Evolutionary conservation across 1,140 invertebrate genomes (phyloP).

Genomic region (Calycopis cecrops): DNA sequence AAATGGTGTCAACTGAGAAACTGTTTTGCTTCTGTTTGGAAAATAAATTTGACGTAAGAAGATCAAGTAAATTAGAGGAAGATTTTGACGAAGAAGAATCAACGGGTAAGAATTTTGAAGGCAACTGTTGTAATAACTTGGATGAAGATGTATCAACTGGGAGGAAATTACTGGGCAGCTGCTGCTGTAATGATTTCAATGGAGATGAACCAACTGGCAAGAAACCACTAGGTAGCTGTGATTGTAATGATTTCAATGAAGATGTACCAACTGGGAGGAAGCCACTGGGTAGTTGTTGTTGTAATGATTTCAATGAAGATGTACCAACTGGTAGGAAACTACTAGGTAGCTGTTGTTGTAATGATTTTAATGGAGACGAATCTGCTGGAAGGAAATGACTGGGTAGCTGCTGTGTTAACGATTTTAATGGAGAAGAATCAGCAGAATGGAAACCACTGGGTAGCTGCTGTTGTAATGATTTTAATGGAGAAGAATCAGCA

Average conservation of each 20-base stretch:
- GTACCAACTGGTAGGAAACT: not conserved
- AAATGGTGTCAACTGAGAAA: slow-evolving; percentile 54
- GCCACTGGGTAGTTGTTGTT: not conserved
- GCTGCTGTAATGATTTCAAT: not conserved
- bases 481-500: not conserved
- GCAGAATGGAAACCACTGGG: not conserved
- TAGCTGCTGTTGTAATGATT: not conserved
- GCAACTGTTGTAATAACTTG: not conserved
- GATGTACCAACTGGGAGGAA: not conserved
- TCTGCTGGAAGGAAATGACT: slow-evolving; percentile 41
- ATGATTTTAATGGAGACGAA: slow-evolving; percentile 52
- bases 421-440: not conserved
- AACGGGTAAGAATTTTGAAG: not conserved
- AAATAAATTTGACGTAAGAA: slow-evolving; percentile 52
- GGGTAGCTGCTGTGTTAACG: not conserved
- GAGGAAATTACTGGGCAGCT: not conserved
- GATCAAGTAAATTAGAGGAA: slow-evolving; percentile 1
- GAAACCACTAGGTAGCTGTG: not conserved
- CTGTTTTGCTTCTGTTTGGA: slow-evolving; percentile 52
- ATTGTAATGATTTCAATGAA: not conserved
- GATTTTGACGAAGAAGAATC: not conserved
- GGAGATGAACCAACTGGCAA: not conserved
- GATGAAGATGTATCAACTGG: not conserved
- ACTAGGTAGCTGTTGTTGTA: not conserved
- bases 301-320: slow-evolving; percentile 1